Base-by-base conservation (phyloP, 2,797 vertebrate species). In the Morelia viridis region DNA sequence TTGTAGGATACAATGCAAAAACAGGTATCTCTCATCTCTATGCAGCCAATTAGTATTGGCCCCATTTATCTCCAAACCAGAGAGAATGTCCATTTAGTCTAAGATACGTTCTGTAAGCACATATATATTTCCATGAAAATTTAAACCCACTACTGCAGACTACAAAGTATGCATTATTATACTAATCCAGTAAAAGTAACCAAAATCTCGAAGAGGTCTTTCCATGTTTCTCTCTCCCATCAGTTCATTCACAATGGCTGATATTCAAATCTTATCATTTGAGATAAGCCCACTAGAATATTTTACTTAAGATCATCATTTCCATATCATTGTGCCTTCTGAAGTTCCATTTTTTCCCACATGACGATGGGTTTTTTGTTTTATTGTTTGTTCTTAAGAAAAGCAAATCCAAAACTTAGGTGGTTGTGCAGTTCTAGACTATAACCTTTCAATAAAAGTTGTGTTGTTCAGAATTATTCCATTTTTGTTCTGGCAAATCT, bases 401-500 rank as follows among this genome's bases (percentile, higher is more conserved):
- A 91, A 68, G 31, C 2, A 86, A 91, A 24, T 22, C 5, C 50
- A 87, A 87, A 61, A 41, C 5, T 13, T 15, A 83, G 28, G 0
- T 1, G 57, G 22, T 13, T 24, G 13, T 90, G 53, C 46, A 57
- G 19, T 68, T 91, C 85, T n/a, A 24, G 53, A 64, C 9, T 41
- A 3, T 58, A 71, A 91, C 17, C 15, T 57, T 87, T 87, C 50
- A 87, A 87, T 87, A 50, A 90, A 96, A 93, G 80, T 93, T 92
- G 17, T 8, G 9, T 57, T 89, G 93, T 83, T 89, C 65, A 76
- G 28, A 76, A 71, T 93, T 91, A 0, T 94, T 95, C 91, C 92
- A 96, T 94, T 90, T 83, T 93, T 95, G 94, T 92, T 94, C 90
- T 28, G 61, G 94, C 35, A 93, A 94, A 91, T 31, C 87, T 87